These are phyloP conservation scores for Acanthiza pusilla DNA, from an alignment of 2,797 vertebrate genomes.

Conservation along the genomic window DNA sequence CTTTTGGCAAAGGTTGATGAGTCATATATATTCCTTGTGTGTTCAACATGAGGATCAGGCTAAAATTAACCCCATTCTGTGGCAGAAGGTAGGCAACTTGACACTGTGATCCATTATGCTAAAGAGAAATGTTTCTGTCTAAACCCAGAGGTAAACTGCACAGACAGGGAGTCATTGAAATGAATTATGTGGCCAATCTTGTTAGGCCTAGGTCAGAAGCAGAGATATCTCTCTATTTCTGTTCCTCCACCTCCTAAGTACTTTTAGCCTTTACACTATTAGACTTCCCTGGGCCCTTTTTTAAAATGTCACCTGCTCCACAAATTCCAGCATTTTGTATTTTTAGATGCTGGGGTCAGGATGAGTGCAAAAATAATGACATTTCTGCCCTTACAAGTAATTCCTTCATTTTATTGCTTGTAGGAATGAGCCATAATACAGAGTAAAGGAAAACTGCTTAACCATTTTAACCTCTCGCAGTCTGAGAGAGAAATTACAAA, in stretches of 20 bases:
- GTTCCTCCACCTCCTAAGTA: slow-evolving; percentile 52
- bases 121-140: slow-evolving; percentile 67
- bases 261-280: slow-evolving; percentile 69
- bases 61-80: slow-evolving; percentile 67
- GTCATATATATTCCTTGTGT: slow-evolving; percentile 63
- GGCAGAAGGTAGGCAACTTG: slow-evolving; percentile 60
- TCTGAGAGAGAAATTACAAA: slow-evolving; percentile 43
- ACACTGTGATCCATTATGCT: slow-evolving; percentile 65
- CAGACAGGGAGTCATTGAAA: slow-evolving; percentile 69
- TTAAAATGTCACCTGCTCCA: slow-evolving; percentile 72
- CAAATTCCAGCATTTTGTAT: slow-evolving; percentile 73
- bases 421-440: slow-evolving; percentile 51
- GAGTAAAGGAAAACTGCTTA: slow-evolving; percentile 53
- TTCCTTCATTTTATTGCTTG: slow-evolving; percentile 63
- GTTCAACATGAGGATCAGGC: slow-evolving; percentile 53
- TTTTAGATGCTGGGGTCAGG: slow-evolving; percentile 72
- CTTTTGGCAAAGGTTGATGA: slow-evolving; percentile 62
- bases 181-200: slow-evolving; percentile 66
- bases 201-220: slow-evolving; percentile 61
- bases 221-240: slow-evolving; percentile 67
- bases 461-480: slow-evolving; percentile 61
- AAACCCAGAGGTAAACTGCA: slow-evolving; percentile 67
- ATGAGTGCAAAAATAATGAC: slow-evolving; percentile 70
- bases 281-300: slow-evolving; percentile 59
- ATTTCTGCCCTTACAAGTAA: slow-evolving; percentile 66